phyloP scores from a whole-genome alignment of 2,113 vertebrate species.

The Perca fluviatilis region DNA sequence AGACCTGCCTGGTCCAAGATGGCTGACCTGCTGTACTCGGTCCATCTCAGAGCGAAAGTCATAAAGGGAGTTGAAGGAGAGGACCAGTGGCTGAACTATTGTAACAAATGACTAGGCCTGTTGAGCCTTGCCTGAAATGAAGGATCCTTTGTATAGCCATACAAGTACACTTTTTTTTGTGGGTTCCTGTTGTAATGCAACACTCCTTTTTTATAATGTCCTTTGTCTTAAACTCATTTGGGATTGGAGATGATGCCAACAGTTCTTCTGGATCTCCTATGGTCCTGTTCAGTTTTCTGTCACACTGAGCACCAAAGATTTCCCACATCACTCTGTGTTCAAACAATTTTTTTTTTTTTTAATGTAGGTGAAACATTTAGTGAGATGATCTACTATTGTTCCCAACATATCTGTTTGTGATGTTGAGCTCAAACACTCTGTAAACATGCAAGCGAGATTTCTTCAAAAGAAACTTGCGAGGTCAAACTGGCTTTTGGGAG shows the following conservation, averaged over 20 bases:
- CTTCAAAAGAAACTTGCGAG: conserved; percentile 25
- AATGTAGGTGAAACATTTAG: conserved; percentile 29
- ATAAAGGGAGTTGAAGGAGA: conserved; percentile 33
- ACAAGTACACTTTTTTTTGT: conserved; percentile 46
- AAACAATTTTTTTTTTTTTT: not conserved
- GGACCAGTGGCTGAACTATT: conserved; percentile 22
- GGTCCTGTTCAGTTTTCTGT: conserved; percentile 39
- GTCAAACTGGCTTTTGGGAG: conserved; percentile 36
- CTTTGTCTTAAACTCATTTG: conserved; percentile 28
- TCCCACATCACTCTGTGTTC: conserved; percentile 19
- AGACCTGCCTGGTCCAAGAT: conserved; percentile 20
- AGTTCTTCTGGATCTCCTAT: conserved; percentile 35
- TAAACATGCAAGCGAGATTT: conserved; percentile 40
- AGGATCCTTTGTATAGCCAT: conserved; percentile 71
- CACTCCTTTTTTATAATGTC: conserved; percentile 45
- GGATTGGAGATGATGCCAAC: conserved; percentile 48
- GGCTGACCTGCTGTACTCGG: conserved; percentile 29
- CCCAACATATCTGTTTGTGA: conserved; percentile 46
- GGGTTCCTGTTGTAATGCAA: conserved; percentile 44
- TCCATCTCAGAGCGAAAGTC: conserved; percentile 46
- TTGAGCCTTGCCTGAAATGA: conserved; percentile 49
- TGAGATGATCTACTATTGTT: conserved; percentile 9
- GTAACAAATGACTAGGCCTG: conserved; percentile 26
- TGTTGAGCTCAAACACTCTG: conserved; percentile 43
- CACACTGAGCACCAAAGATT: conserved; percentile 75